Percentiles rank a stretch among this genome's conserved stretches.
Evolutionary conservation across 2,113 vertebrate species (phyloP).

Genomic region (Clarias batrachus): DNA sequence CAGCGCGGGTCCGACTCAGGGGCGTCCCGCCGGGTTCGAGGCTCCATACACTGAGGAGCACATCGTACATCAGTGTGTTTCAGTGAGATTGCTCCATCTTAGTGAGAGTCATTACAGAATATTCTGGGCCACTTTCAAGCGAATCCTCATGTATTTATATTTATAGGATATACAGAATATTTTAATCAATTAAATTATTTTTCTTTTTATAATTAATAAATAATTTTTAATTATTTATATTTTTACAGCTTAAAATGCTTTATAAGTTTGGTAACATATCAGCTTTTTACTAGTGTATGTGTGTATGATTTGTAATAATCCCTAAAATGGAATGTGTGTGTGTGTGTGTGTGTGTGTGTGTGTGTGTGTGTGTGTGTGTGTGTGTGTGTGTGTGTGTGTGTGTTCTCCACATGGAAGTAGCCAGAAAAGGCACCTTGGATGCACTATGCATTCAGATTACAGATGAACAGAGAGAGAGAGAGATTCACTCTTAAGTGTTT

Average conservation of each 20-base stretch:
- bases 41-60: too few relatives aligned
- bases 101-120: too few relatives aligned
- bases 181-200: too few relatives aligned
- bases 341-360: not conserved
- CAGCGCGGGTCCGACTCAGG: too few relatives aligned
- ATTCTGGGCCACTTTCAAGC: too few relatives aligned
- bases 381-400: constrained; percentile 7
- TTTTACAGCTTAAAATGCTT: not conserved
- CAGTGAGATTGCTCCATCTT: too few relatives aligned
- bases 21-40: too few relatives aligned
- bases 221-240: too few relatives aligned
- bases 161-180: too few relatives aligned
- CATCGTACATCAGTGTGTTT: too few relatives aligned
- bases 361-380: constrained; percentile 4
- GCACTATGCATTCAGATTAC: constrained; percentile 41
- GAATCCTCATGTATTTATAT: too few relatives aligned
- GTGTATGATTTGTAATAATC: not conserved
- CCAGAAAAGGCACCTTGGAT: constrained; percentile 50
- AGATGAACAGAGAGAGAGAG: constrained; percentile 16
- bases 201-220: not conserved
- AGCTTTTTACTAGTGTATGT: not conserved
- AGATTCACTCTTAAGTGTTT: not conserved
- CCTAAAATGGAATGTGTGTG: not conserved
- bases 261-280: not conserved
- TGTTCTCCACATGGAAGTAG: constrained; percentile 9